Conservation (phyloP, 30 jellyfish, hydroid and myxozoan species). For the Aurelia aurita complex sp. Pacific region DNA sequence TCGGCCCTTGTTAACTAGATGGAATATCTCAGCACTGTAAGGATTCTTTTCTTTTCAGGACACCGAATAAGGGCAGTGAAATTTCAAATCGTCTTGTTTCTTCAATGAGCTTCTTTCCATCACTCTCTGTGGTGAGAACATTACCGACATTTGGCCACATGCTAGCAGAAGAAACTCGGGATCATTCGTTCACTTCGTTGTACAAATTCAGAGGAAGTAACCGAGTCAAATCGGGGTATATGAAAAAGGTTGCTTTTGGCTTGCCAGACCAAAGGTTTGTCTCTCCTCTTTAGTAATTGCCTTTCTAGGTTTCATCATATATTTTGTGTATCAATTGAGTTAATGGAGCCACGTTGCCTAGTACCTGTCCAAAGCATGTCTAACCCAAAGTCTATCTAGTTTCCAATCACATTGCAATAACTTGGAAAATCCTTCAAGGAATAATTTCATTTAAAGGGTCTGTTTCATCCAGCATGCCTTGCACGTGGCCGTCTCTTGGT, state of each 20-base stretch:
- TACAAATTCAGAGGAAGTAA: slow-evolving; percentile 47
- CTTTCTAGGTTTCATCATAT: too few species aligned
- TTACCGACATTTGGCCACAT: slow-evolving; percentile 67
- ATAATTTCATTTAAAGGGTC: too few species aligned
- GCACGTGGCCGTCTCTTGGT: too few species aligned
- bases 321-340: too few species aligned
- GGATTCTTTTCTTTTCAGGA: background rate
- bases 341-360: too few species aligned
- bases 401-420: too few species aligned
- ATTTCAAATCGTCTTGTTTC: slow-evolving; percentile 26
- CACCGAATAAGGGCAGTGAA: background rate
- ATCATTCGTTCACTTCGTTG: slow-evolving; percentile 49
- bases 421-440: too few species aligned
- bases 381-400: too few species aligned
- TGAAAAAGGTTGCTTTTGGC: slow-evolving; percentile 24
- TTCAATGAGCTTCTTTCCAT: slow-evolving; percentile 71
- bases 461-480: too few species aligned
- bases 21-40: background rate
- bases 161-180: slow-evolving; percentile 57
- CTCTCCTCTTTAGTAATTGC: too few species aligned
- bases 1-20: too few species aligned
- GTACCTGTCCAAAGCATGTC: too few species aligned
- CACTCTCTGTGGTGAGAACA: slow-evolving; percentile 55
- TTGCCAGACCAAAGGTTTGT: slow-evolving; percentile 18
- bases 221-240: slow-evolving; percentile 53